A percentile compares a stretch with the other conserved stretches of the same genome.
These are phyloP conservation scores for Nomada ferruginata DNA, from an alignment of 2,888 invertebrate species.

Conservation along the genomic window DNA sequence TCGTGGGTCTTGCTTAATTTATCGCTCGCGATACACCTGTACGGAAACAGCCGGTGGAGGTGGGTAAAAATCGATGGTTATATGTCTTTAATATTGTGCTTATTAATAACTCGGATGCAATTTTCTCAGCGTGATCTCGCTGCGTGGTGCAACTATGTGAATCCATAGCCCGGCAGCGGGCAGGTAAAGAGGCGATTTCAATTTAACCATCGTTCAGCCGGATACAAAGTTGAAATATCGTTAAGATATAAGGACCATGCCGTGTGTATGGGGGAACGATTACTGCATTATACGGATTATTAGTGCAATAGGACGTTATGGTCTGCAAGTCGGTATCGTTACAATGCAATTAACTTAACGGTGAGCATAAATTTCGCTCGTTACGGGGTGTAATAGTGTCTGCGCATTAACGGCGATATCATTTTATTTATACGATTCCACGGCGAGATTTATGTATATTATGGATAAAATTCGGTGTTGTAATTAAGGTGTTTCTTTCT, in stretches of 20 bases:
- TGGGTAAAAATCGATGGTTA: constrained; percentile 35
- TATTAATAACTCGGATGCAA: constrained; percentile 53
- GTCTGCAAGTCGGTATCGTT: not conserved
- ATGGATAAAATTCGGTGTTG: too few species aligned
- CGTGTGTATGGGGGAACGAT: constrained; percentile 11
- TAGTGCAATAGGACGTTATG: constrained; percentile 19
- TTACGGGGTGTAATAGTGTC: not conserved
- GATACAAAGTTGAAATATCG: constrained; percentile 34
- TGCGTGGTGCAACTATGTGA: constrained; percentile 31
- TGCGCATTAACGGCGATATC: not conserved
- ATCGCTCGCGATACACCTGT: constrained; percentile 26
- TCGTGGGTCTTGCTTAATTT: constrained; percentile 15
- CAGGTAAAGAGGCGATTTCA: constrained; percentile 30
- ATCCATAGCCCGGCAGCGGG: constrained; percentile 11
- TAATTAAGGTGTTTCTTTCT: too few species aligned
- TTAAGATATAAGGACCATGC: not conserved
- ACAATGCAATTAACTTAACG: constrained; percentile 17
- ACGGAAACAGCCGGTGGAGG: not conserved
- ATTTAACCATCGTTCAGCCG: constrained; percentile 44
- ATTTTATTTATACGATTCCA: not conserved
- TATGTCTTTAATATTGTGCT: constrained; percentile 31
- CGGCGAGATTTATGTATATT: too few species aligned
- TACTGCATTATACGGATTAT: constrained; percentile 14
- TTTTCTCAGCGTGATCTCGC: constrained; percentile 53
- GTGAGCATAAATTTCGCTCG: constrained; percentile 1